Conservation (phyloP, 2,797 vertebrate genomes). For the Galago senegalensis region DNA sequence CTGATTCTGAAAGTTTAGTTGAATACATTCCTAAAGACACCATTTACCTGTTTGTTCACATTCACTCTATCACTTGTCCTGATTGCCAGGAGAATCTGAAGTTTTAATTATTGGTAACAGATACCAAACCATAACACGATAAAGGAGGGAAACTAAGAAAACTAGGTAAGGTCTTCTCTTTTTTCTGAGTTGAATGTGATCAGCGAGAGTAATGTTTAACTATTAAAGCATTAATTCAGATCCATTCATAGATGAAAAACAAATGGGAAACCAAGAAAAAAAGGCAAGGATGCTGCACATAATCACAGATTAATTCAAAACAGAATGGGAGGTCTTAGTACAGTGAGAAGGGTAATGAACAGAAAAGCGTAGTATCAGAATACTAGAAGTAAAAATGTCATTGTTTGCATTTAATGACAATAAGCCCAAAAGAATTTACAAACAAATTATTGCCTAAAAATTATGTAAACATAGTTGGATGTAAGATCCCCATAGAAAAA, state of each 20-base stretch:
- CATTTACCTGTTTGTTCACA: conserved; percentile 37
- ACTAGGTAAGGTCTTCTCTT: not conserved
- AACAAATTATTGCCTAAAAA: conserved; percentile 19
- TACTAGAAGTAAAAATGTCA: not conserved
- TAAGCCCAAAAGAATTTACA: conserved; percentile 27
- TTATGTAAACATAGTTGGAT: not conserved
- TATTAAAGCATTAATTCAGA: not conserved
- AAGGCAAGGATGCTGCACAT: not conserved
- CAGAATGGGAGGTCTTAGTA: not conserved
- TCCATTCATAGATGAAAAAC: conserved; percentile 14
- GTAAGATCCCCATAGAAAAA: conserved; percentile 21
- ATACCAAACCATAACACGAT: not conserved
- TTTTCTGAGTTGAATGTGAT: conserved; percentile 58
- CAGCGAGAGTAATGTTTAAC: conserved; percentile 40
- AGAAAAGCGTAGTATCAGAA: not conserved
- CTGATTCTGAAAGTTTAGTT: conserved; percentile 50
- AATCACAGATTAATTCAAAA: not conserved
- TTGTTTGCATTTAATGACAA: not conserved
- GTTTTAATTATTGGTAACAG: not conserved
- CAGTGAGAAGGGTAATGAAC: not conserved
- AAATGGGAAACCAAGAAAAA: not conserved
- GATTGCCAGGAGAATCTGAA: not conserved
- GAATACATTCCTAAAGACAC: conserved; percentile 48
- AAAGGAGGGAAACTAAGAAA: not conserved
- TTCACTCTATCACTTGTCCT: not conserved